Conservation (phyloP, 2,888 invertebrate genomes). For the Penaeus monodon region DNA sequence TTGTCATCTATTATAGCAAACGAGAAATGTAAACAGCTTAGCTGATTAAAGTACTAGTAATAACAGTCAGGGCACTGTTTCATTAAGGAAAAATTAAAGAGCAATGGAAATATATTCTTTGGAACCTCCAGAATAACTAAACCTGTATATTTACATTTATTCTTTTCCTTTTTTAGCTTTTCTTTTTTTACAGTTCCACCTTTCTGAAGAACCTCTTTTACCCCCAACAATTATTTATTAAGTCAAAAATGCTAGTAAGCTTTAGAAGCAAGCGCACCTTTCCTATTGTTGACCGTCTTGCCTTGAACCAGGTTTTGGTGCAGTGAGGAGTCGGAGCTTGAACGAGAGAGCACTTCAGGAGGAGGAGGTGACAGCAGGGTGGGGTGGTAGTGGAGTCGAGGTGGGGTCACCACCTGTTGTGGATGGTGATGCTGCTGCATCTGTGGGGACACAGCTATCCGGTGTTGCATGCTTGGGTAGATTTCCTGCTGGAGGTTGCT, state of each 20-base stretch:
- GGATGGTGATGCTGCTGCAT: conserved; percentile 37
- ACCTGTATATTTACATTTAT: too few species aligned
- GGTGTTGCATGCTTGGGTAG: conserved; percentile 34
- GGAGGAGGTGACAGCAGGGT: conserved; percentile 41
- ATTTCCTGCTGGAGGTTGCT: conserved; percentile 36
- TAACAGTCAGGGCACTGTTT: too few species aligned
- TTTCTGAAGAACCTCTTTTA: not conserved
- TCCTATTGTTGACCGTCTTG: conserved; percentile 47
- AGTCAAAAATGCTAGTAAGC: conserved; percentile 4
- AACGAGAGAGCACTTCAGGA: conserved; percentile 47
- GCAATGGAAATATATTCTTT: too few species aligned
- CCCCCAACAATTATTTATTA: not conserved
- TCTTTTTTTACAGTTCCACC: not conserved
- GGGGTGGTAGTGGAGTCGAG: conserved; percentile 26
- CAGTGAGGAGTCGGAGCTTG: conserved; percentile 60
- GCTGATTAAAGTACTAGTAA: too few species aligned
- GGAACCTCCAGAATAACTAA: too few species aligned
- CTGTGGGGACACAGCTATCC: conserved; percentile 28
- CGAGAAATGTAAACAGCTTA: too few species aligned
- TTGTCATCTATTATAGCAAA: too few species aligned
- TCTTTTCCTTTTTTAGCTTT: too few species aligned
- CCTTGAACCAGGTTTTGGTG: conserved; percentile 58
- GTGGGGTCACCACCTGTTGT: conserved; percentile 21
- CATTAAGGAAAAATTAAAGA: too few species aligned
- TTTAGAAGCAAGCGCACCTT: conserved; percentile 42